Evolutionary conservation across 2,797 vertebrate species (phyloP).

Genomic region (Coreius guichenoti): DNA sequence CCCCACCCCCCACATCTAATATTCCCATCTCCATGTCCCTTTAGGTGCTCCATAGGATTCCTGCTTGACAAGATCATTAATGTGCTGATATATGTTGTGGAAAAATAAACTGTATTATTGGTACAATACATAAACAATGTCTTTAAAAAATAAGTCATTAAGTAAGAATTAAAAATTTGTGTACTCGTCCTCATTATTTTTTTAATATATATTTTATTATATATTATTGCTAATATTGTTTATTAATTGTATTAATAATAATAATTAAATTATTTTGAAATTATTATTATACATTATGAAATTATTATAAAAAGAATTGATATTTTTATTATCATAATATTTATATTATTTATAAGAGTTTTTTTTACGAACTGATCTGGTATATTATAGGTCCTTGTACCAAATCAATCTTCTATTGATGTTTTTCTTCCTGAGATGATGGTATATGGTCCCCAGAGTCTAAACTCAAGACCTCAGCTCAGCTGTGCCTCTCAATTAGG

Average conservation of each 20-base stretch:
- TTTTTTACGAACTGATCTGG: not conserved
- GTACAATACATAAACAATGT: not conserved
- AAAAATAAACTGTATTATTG: not conserved
- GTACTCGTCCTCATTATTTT: not conserved
- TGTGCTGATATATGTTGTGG: not conserved
- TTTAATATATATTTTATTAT: not conserved
- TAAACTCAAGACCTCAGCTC: constrained; percentile 24
- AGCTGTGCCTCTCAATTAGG: constrained; percentile 48
- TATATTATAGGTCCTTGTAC: not conserved
- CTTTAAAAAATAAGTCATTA: not conserved
- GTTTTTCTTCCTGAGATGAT: constrained; percentile 14
- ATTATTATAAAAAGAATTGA: not conserved
- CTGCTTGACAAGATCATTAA: not conserved
- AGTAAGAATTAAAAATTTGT: no score
- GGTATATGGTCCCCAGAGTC: constrained; percentile 16
- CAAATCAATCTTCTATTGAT: constrained; percentile 25
- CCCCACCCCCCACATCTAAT: no score
- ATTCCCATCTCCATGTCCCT: not conserved
- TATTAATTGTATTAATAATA: not conserved
- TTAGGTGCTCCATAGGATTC: not conserved
- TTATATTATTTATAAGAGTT: not conserved
- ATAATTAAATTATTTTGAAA: not conserved
- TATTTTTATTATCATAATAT: no score
- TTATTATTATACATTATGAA: not conserved
- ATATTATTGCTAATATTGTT: not conserved